A percentile compares a stretch with the other conserved stretches of the same genome.
These are phyloP conservation scores for Allophyes oxyacanthae DNA, from an alignment of 2,888 invertebrate genomes.

Conservation along the genomic window DNA sequence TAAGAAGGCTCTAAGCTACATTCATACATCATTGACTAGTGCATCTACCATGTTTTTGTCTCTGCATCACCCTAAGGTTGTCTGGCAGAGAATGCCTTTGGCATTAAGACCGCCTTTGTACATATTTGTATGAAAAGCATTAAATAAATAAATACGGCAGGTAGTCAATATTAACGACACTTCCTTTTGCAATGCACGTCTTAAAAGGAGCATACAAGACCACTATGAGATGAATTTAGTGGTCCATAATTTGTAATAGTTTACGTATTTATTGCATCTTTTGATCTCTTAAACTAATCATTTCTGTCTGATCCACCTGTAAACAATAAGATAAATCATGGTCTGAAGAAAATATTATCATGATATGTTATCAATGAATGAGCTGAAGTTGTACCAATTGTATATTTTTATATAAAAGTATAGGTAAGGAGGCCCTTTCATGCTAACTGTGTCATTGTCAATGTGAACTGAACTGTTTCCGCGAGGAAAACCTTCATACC, in stretches of 20 bases:
- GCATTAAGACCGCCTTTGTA: no score
- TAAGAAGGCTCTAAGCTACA: no score
- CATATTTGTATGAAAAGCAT: no score
- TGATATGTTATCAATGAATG: not conserved
- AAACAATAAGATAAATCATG: not conserved
- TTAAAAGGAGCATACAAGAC: not conserved
- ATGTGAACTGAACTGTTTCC: conserved; percentile 61
- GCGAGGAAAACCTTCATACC: conserved; percentile 72
- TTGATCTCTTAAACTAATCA: not conserved
- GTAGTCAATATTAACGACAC: not conserved
- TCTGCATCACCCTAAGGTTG: no score
- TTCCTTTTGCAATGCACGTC: conserved; percentile 1
- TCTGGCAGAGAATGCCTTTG: no score
- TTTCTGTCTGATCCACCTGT: conserved; percentile 8
- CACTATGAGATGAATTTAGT: conserved; percentile 27
- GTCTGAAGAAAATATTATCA: not conserved
- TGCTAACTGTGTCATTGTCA: conserved; percentile 64
- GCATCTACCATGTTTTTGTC: no score
- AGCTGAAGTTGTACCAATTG: no score
- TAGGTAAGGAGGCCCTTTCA: conserved; percentile 44
- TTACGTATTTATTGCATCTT: not conserved
- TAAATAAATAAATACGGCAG: no score
- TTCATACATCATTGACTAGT: no score
- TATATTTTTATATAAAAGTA: no score
- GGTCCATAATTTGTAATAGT: conserved; percentile 11